These are phyloP conservation scores for Neodiprion virginianus DNA, from an alignment of 1,140 invertebrate species.

Conservation along the genomic window DNA sequence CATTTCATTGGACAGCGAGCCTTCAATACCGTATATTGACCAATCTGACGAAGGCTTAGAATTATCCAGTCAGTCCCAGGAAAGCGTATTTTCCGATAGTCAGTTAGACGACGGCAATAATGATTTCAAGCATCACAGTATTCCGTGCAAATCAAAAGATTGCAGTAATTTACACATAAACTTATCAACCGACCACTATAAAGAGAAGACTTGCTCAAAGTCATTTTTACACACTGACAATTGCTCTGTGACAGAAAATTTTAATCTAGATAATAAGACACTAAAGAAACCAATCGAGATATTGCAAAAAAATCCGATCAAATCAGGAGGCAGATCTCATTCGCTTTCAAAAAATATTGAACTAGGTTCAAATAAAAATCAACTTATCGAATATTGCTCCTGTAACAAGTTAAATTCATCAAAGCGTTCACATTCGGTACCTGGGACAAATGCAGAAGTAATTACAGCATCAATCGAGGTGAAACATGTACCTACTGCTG, in stretches of 20 bases:
- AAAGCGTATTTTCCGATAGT: constrained; percentile 21
- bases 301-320: background rate
- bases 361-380: background rate
- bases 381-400: background rate
- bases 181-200: constrained; percentile 8
- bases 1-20: constrained; percentile 32
- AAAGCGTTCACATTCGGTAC: background rate
- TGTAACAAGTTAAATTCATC: background rate
- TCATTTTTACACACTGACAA: background rate
- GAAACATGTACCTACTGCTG: background rate
- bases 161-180: background rate
- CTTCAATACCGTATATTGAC: constrained; percentile 48
- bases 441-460: background rate
- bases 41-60: constrained; percentile 21
- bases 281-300: background rate
- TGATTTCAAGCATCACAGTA: background rate
- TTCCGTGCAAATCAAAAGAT: background rate
- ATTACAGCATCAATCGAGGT: background rate
- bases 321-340: background rate
- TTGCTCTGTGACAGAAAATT: background rate
- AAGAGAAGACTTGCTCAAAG: background rate
- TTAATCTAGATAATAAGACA: background rate
- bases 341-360: background rate
- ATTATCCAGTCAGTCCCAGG: background rate
- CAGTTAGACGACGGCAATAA: constrained; percentile 34